Base-by-base conservation (phyloP, 2,797 vertebrate genomes). In the Acipenser transmontanus region DNA sequence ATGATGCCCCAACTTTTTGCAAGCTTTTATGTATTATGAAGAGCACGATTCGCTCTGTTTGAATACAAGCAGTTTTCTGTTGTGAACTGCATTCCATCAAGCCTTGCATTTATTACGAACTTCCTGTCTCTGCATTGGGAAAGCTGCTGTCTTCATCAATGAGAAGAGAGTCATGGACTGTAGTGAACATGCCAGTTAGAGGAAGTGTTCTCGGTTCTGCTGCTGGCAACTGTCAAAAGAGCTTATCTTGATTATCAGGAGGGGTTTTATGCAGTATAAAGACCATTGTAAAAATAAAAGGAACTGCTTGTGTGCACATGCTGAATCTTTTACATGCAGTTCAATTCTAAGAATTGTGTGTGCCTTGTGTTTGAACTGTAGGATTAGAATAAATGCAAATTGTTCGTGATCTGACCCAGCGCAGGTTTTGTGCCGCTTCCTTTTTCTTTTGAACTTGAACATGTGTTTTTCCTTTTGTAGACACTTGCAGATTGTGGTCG, bases 331-430 rank as follows among this genome's bases (percentile, higher is more conserved):
- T 57, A 47, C 17, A 47, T 7, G 52, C 6, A 11, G 5, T 9
- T 12, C 5, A 7, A 2, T 34, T 17, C n/a, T 51, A 2, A 17
- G 63, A 20, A 12, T 10, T 7, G 6, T 49, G 7, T 48, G 11
- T 48, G 13, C 51, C 54, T 47, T 5, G 64, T 6, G 47, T 8
- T 4, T 7, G 8, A 20, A 50, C 47, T 69, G 68, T 2, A 11
- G 67, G 70, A 20, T 63, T 73, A 70, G 73, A 56, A 63, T 68
- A 69, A 67, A 49, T 65, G 65, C 65, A 66, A 62, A 57, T 47
- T 34, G 4, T 67, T 72, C 54, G 49, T 59, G 13, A 10, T 64
- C 20, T 50, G 63, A 49, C 12, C 57, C 52, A 54, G 50, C 13
- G 20, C 50, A 59, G 54, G 65, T 49, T 59, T 54, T 66, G 17